Evolutionary conservation across 92 coral and sea anemone genomes (phyloP).

Genomic region (Porites rus): DNA sequence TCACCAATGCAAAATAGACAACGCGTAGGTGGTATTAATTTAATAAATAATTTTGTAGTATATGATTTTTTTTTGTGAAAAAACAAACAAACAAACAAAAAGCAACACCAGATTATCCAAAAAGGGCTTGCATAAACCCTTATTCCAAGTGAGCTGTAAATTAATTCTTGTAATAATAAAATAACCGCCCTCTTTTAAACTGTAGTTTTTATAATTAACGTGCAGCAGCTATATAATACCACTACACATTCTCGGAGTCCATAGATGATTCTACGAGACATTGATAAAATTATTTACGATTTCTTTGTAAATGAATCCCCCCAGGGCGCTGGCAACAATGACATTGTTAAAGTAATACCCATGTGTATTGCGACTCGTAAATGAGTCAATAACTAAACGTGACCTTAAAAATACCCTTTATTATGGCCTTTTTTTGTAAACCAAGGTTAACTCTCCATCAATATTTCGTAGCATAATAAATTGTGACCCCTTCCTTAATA

Average conservation of each 20-base stretch:
- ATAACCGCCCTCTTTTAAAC: slow-evolving; percentile 7
- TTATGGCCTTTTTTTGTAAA: neutral
- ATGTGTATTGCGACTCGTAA: neutral
- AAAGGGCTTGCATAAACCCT: neutral
- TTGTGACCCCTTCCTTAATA: no score
- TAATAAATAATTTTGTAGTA: slow-evolving; percentile 23
- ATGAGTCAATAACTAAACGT: neutral
- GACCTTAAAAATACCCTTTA: neutral
- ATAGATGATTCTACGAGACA: neutral
- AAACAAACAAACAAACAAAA: slow-evolving; percentile 3
- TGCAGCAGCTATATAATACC: neutral
- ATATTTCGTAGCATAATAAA: no score
- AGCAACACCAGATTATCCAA: slow-evolving; percentile 14
- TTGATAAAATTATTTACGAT: neutral
- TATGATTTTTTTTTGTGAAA: slow-evolving; percentile 16
- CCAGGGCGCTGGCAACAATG: slow-evolving; percentile 2
- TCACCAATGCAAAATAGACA: neutral
- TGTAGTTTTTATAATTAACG: neutral
- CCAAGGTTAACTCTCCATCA: neutral
- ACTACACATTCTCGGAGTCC: neutral
- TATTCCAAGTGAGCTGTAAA: slow-evolving; percentile 2
- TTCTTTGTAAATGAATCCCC: neutral
- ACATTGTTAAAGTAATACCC: slow-evolving; percentile 18
- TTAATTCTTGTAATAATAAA: slow-evolving; percentile 10
- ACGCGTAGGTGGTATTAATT: neutral